Conservation (phyloP, 2,113 vertebrate species). For the Bufo gargarizans region DNA sequence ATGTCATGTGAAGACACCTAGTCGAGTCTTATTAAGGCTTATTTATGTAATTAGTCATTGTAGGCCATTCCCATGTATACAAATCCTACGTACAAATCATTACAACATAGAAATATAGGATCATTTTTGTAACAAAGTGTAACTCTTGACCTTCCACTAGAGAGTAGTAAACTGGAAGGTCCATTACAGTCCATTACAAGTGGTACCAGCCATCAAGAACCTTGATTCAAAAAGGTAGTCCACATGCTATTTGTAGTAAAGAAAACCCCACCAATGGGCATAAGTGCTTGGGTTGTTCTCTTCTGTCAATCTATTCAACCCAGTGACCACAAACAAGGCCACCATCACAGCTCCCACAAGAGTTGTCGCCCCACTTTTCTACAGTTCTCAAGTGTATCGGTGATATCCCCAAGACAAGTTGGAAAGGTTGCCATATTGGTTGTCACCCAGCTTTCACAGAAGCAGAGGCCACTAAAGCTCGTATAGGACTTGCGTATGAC, state of each 20-base stretch:
- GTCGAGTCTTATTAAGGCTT: background rate
- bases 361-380: background rate
- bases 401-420: too few species aligned
- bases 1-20: conserved; percentile 15
- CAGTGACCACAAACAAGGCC: background rate
- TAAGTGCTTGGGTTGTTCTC: background rate
- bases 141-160: background rate
- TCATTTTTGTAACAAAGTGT: background rate
- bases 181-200: too few species aligned
- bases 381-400: background rate
- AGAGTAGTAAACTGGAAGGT: background rate
- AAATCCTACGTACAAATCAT: background rate
- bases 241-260: background rate
- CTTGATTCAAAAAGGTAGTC: too few species aligned
- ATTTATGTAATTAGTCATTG: background rate
- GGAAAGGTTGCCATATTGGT: too few species aligned
- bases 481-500: too few species aligned
- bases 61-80: background rate
- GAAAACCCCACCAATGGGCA: background rate
- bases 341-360: background rate
- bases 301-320: background rate
- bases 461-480: too few species aligned
- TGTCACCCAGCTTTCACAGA: too few species aligned
- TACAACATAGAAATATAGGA: background rate
- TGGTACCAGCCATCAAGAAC: background rate